Conservation (phyloP, 2,797 vertebrate species). For the Telmatherina bonti region DNA sequence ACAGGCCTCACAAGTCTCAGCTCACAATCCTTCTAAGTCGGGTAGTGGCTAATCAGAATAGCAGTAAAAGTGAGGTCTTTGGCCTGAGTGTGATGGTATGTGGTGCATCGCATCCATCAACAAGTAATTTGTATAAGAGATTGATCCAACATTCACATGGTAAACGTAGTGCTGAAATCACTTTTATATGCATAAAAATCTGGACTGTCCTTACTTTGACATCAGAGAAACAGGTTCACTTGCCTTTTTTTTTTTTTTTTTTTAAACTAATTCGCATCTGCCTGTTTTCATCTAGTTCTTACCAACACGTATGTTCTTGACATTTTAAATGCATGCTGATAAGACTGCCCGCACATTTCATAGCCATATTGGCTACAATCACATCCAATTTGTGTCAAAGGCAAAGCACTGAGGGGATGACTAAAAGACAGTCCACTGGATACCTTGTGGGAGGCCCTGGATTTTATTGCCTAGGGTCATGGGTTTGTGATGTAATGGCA, state of each 20-base stretch:
- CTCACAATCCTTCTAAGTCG: conserved; percentile 43
- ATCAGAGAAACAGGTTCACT: conserved; percentile 32
- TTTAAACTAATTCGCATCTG: no score
- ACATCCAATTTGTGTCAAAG: conserved; percentile 64
- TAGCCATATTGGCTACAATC: conserved; percentile 55
- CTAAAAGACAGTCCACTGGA: conserved; percentile 55
- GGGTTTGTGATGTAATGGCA: conserved; percentile 77
- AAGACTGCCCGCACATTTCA: conserved; percentile 58
- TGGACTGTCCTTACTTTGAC: conserved; percentile 29
- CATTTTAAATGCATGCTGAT: conserved; percentile 64
- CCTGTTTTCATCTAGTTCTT: conserved; percentile 42
- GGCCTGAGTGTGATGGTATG: conserved; percentile 58
- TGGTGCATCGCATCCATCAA: conserved; percentile 32
- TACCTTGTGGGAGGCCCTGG: conserved; percentile 52
- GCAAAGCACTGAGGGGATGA: conserved; percentile 39
- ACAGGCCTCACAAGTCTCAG: conserved; percentile 23
- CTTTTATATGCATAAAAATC: conserved; percentile 38
- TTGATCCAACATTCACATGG: conserved; percentile 37
- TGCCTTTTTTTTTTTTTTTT: conserved; percentile 2
- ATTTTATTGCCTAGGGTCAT: conserved; percentile 74
- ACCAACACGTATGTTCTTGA: conserved; percentile 49
- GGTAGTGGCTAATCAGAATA: conserved; percentile 36
- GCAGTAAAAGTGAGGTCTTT: conserved; percentile 64
- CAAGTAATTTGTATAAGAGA: conserved; percentile 18
- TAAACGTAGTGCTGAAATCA: conserved; percentile 61